Conservation (phyloP, 2,888 invertebrate genomes). For the Nipponacmea schrenckii region DNA sequence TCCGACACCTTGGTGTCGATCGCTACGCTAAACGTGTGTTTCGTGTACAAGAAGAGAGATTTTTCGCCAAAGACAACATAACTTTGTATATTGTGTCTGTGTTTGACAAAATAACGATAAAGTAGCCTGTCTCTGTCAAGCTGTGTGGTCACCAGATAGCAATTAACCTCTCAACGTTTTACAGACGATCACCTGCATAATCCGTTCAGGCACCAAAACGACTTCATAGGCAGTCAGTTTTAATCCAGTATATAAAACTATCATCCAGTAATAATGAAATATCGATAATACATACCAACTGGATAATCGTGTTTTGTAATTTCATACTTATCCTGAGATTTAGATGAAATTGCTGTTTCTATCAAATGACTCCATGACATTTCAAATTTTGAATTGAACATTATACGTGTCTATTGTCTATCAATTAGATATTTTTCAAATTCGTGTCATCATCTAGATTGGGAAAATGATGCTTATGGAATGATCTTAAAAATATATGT, state of each 20-base stretch:
- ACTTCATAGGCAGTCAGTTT: not conserved
- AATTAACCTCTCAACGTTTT: not conserved
- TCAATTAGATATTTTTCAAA: too few species aligned
- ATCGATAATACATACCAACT: not conserved
- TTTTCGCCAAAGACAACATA: not conserved
- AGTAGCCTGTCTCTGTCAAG: not conserved
- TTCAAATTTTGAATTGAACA: too few species aligned
- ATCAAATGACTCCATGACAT: too few species aligned
- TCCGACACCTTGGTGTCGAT: slow-evolving; percentile 1
- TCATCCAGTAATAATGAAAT: too few species aligned
- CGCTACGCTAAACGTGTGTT: not conserved
- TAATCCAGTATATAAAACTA: not conserved
- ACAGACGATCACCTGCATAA: not conserved
- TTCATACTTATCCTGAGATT: not conserved
- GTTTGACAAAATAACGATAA: not conserved
- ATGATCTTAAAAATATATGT: too few species aligned
- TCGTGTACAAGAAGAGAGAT: not conserved
- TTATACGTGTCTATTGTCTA: too few species aligned
- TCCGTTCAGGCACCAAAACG: not conserved
- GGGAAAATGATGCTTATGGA: too few species aligned
- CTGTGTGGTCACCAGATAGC: not conserved
- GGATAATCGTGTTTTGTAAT: not conserved
- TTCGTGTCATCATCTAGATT: too few species aligned
- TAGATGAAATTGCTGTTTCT: not conserved
- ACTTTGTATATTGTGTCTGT: not conserved